Evolutionary conservation across 2,888 invertebrate genomes (phyloP).

Genomic region (Agrotis puta): DNA sequence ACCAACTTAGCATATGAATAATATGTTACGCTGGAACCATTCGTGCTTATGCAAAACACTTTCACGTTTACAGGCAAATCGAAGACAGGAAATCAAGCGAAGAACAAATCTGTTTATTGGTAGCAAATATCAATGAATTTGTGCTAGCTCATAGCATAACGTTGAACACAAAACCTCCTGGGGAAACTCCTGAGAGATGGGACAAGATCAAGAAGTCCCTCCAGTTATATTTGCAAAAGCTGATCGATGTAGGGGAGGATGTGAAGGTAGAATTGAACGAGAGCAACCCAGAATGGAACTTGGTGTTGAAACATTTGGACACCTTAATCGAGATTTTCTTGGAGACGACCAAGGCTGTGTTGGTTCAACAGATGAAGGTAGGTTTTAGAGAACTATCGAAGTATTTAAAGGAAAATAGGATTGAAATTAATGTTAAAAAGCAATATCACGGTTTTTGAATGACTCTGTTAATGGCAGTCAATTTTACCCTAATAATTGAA

Average conservation of each 20-base stretch:
- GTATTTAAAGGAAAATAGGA: too few relatives aligned
- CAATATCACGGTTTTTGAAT: not conserved
- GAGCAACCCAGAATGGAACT: slow-evolving; percentile 81
- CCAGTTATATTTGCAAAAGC: slow-evolving; percentile 85
- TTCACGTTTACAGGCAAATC: slow-evolving; percentile 79
- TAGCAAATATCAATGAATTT: slow-evolving; percentile 91
- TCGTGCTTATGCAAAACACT: slow-evolving; percentile 45
- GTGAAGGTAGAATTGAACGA: slow-evolving; percentile 88
- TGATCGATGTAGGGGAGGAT: slow-evolving; percentile 88
- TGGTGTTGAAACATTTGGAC: slow-evolving; percentile 86
- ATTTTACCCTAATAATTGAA: too few relatives aligned
- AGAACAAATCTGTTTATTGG: slow-evolving; percentile 87
- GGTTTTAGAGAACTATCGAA: not conserved
- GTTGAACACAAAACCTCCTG: slow-evolving; percentile 87
- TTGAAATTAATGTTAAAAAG: too few relatives aligned
- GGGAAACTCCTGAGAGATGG: slow-evolving; percentile 88
- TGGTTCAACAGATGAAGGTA: slow-evolving; percentile 91
- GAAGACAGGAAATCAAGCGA: slow-evolving; percentile 79
- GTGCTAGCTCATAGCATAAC: slow-evolving; percentile 89
- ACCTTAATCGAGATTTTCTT: slow-evolving; percentile 90
- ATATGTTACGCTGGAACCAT: not conserved
- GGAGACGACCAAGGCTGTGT: slow-evolving; percentile 90
- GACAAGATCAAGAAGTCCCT: slow-evolving; percentile 88
- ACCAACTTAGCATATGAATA: slow-evolving; percentile 36
- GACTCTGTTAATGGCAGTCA: not conserved